Conservation (phyloP, 1,140 invertebrate species). For the Ooceraea biroi region DNA sequence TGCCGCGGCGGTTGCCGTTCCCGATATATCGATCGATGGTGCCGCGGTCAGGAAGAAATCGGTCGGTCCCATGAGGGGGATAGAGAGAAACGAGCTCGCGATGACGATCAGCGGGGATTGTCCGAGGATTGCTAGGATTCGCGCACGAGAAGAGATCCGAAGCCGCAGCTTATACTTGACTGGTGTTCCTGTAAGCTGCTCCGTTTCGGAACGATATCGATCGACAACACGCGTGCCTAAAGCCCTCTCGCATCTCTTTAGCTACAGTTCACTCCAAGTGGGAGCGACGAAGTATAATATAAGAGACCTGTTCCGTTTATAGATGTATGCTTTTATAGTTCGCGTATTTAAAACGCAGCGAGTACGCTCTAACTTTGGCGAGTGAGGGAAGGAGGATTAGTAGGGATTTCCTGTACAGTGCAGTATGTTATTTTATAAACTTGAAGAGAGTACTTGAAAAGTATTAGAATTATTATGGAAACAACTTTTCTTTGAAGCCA, state of each 20-base stretch:
- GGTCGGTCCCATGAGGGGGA: constrained; percentile 38
- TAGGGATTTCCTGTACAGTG: no score
- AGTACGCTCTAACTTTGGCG: not conserved
- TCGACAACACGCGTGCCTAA: not conserved
- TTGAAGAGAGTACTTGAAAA: not conserved
- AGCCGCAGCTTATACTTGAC: not conserved
- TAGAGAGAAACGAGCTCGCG: constrained; percentile 36
- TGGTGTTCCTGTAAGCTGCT: not conserved
- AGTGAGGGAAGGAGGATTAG: not conserved
- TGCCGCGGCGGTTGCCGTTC: constrained; percentile 63
- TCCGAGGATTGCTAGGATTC: not conserved
- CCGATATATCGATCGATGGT: constrained; percentile 73
- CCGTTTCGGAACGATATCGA: not conserved
- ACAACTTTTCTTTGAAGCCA: no score
- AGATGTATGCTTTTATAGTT: constrained; percentile 6
- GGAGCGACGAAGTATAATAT: not conserved
- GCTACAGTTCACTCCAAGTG: not conserved
- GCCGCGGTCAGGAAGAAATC: constrained; percentile 66
- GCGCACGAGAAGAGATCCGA: not conserved
- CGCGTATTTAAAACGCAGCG: not conserved
- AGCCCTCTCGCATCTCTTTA: not conserved
- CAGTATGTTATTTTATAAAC: not conserved
- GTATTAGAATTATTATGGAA: not conserved
- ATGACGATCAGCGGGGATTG: constrained; percentile 58
- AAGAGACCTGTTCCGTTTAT: constrained; percentile 1